These are phyloP conservation scores for Conger conger DNA, from an alignment of 2,113 vertebrate species.

Conservation along the genomic window DNA sequence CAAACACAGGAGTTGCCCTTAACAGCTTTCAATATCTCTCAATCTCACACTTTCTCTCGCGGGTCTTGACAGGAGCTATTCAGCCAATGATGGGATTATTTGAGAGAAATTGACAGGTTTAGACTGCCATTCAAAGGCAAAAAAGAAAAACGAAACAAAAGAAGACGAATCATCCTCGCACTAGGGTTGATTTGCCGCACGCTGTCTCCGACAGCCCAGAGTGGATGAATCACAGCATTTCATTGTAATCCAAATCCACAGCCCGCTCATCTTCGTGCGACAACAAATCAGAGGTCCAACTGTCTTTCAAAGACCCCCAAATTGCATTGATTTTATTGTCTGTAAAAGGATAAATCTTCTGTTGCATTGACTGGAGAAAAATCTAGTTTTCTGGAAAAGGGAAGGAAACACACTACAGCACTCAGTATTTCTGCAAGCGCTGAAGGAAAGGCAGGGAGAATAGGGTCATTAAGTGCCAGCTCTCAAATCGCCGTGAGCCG, in stretches of 20 bases:
- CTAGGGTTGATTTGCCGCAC: not conserved
- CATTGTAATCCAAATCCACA: not conserved
- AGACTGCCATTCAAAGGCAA: not conserved
- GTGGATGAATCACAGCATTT: not conserved
- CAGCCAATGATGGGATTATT: not conserved
- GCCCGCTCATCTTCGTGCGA: not conserved
- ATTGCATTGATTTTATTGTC: not conserved
- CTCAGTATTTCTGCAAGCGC: not conserved
- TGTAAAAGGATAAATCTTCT: not conserved
- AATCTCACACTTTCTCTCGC: not conserved
- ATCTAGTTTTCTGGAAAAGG: not conserved
- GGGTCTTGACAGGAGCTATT: not conserved
- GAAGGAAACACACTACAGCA: not conserved
- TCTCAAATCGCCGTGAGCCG: not conserved
- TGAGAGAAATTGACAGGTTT: not conserved
- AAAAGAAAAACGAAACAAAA: not conserved
- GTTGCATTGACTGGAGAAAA: not conserved
- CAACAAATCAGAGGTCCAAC: not conserved
- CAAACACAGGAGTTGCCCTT: not conserved
- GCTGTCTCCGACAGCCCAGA: not conserved
- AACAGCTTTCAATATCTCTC: not conserved
- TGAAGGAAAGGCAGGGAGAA: not conserved
- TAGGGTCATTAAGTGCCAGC: not conserved
- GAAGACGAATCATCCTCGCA: not conserved
- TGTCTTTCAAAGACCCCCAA: not conserved